Evolutionary conservation across 2,888 invertebrate species (phyloP).

Genomic region (Pseudolycoriella hygida): DNA sequence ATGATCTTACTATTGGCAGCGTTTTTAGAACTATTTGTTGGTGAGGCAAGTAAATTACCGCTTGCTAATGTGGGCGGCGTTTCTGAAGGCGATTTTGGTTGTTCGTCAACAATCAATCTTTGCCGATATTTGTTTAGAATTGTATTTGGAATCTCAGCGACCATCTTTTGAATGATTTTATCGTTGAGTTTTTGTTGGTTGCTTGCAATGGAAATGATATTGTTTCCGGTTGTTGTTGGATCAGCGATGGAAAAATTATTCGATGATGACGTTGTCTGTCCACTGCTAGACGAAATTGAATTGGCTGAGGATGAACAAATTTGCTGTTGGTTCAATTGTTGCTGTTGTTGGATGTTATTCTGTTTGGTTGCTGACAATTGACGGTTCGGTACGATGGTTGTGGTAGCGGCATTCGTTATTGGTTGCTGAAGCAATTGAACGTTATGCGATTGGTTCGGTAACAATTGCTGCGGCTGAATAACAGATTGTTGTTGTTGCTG

Average conservation of each 20-base stretch:
- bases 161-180: slow-evolving; percentile 22
- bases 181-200: slow-evolving; percentile 7
- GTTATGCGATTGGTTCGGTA: background rate
- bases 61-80: slow-evolving; percentile 16
- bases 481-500: slow-evolving; percentile 17
- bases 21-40: slow-evolving; percentile 16
- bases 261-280: background rate
- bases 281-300: background rate
- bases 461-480: background rate
- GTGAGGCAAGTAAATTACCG: slow-evolving; percentile 17
- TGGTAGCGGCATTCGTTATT: background rate
- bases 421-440: background rate
- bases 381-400: background rate
- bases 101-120: slow-evolving; percentile 26
- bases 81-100: slow-evolving; percentile 28
- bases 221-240: too few species aligned
- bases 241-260: background rate
- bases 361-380: background rate
- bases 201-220: background rate
- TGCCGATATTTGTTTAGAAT: slow-evolving; percentile 19
- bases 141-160: slow-evolving; percentile 21
- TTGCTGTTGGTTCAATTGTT: slow-evolving; percentile 2
- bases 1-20: slow-evolving; percentile 8
- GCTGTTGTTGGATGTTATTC: background rate
- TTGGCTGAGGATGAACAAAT: background rate